These are phyloP conservation scores for Eristalis tenax DNA, from an alignment of 2,888 invertebrate species.

Conservation along the genomic window DNA sequence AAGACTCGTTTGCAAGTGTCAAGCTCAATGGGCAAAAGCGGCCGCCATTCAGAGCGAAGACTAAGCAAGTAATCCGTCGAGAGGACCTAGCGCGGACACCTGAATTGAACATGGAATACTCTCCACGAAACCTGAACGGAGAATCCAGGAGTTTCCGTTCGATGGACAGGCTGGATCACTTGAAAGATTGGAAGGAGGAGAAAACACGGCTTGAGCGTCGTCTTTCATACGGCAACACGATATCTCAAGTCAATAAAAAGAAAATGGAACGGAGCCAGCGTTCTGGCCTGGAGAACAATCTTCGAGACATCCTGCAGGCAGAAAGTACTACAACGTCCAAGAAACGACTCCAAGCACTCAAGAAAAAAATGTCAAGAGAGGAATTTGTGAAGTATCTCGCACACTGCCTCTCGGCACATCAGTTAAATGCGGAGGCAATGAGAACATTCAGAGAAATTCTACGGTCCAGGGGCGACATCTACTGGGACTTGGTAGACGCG, in stretches of 20 bases:
- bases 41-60: neutral
- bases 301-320: neutral
- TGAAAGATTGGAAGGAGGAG: neutral
- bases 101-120: slow-evolving; percentile 43
- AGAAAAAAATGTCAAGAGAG: neutral
- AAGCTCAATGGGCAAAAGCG: neutral
- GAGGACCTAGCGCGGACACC: slow-evolving; percentile 40
- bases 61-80: slow-evolving; percentile 14
- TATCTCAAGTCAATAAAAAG: slow-evolving; percentile 23
- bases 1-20: slow-evolving; percentile 8
- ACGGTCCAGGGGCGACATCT: slow-evolving; percentile 11
- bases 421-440: neutral
- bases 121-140: slow-evolving; percentile 28
- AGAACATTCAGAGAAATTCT: slow-evolving; percentile 28
- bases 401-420: slow-evolving; percentile 15
- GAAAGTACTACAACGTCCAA: neutral
- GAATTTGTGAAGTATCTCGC: slow-evolving; percentile 26
- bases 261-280: neutral
- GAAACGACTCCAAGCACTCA: neutral
- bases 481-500: slow-evolving; percentile 48
- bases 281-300: neutral
- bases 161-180: neutral
- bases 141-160: neutral
- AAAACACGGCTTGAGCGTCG: slow-evolving; percentile 41
- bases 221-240: slow-evolving; percentile 41